Conservation (phyloP, 2,888 invertebrate genomes). For the Acholoe squamosa region DNA sequence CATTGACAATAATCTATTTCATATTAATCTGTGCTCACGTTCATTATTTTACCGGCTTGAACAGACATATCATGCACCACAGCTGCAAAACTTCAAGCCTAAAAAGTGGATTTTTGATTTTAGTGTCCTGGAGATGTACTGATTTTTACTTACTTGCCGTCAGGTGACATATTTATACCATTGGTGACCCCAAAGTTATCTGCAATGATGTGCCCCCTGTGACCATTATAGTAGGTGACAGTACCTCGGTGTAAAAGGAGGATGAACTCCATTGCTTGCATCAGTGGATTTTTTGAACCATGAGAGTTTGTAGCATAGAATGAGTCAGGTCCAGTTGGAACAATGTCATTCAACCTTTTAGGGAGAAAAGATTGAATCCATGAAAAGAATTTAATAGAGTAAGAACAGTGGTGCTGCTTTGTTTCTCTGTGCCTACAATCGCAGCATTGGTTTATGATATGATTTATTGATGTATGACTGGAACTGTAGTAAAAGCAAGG, state of each 20-base stretch:
- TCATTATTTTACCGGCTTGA: neutral
- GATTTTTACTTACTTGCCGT: neutral
- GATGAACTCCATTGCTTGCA: neutral
- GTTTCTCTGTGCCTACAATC: too few relatives aligned
- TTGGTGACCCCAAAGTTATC: neutral
- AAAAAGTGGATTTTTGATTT: too few relatives aligned
- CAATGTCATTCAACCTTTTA: neutral
- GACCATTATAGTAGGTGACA: neutral
- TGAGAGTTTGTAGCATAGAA: neutral
- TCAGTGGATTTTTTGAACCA: neutral
- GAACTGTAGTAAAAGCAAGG: too few relatives aligned
- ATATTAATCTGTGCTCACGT: too few relatives aligned
- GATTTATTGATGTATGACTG: too few relatives aligned
- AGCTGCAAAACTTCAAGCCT: too few relatives aligned
- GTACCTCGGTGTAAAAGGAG: neutral
- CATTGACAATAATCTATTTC: too few relatives aligned
- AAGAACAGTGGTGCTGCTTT: too few relatives aligned
- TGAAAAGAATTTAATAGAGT: too few relatives aligned
- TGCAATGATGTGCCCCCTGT: neutral
- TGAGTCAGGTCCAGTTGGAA: slow-evolving; percentile 35
- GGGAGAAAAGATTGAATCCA: neutral
- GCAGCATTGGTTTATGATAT: too few relatives aligned
- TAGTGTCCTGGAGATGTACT: neutral
- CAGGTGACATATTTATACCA: slow-evolving; percentile 32
- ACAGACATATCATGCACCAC: neutral